Conservation (phyloP, 30 jellyfish, hydroid and myxozoan genomes). For the Chironex yamaguchii region DNA sequence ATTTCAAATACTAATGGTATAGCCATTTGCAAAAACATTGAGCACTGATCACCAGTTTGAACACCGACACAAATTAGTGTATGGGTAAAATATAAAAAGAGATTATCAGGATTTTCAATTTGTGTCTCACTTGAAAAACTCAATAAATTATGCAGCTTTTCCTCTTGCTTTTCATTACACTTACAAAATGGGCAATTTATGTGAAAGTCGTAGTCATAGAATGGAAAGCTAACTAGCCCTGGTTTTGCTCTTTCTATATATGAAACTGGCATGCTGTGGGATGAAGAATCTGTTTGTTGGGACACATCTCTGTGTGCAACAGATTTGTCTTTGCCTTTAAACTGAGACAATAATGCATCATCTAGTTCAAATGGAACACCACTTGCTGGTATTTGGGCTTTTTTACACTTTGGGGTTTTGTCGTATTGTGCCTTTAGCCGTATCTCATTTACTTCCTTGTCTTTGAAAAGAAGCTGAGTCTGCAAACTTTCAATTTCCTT, state of each 20-base stretch:
- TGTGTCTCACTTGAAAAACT: neutral
- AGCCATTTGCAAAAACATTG: neutral
- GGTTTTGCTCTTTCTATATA: too few relatives aligned
- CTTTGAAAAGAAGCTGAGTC: constrained; percentile 89
- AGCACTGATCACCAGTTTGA: too few relatives aligned
- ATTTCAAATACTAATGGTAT: neutral
- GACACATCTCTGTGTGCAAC: neutral
- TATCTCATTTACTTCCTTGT: constrained; percentile 75
- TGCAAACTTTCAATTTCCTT: constrained; percentile 78
- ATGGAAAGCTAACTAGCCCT: too few relatives aligned
- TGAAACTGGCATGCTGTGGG: too few relatives aligned
- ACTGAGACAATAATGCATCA: neutral
- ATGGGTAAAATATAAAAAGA: neutral
- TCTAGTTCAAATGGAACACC: neutral
- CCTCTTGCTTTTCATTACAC: too few relatives aligned
- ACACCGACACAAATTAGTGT: neutral
- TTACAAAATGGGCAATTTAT: neutral
- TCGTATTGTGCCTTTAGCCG: neutral
- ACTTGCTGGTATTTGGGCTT: neutral
- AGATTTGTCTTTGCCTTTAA: neutral
- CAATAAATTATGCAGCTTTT: too few relatives aligned
- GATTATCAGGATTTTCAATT: neutral
- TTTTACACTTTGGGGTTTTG: neutral
- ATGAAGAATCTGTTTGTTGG: neutral
- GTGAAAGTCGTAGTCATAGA: too few relatives aligned